Conservation (phyloP, 1,140 invertebrate genomes). For the Pteromalus puparum region DNA sequence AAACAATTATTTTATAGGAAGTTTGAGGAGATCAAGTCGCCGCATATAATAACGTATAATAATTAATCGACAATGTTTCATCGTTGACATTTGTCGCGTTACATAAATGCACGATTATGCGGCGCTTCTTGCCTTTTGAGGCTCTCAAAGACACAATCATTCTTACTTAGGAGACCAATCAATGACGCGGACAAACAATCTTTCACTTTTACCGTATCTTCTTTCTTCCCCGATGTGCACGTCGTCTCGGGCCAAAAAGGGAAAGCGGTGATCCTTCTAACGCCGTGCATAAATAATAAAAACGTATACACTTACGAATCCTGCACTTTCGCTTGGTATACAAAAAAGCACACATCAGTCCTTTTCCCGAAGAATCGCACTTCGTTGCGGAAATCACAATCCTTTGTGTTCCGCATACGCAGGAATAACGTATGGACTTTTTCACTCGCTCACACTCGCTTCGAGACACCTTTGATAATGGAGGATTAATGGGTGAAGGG, state of each 20-base stretch:
- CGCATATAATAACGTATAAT: neutral
- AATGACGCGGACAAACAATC: no score
- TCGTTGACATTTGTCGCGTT: neutral
- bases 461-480: constrained; percentile 36
- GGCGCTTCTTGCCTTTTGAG: neutral
- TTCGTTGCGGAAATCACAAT: neutral
- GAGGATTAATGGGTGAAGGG: constrained; percentile 60
- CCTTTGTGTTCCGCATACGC: neutral
- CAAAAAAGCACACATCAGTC: neutral
- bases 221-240: no score
- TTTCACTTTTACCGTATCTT: no score
- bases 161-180: no score
- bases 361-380: neutral
- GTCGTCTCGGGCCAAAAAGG: neutral
- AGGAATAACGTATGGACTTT: neutral
- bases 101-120: neutral
- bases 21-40: neutral
- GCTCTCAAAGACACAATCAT: no score
- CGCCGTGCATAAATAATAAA: no score
- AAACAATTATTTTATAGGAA: neutral
- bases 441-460: neutral
- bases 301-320: no score
- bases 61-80: neutral
- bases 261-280: neutral
- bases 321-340: neutral